A percentile compares a stretch with the other conserved stretches of the same genome.
These are phyloP conservation scores for Stegostoma tigrinum DNA, from an alignment of 2,113 vertebrate genomes.

Conservation along the genomic window DNA sequence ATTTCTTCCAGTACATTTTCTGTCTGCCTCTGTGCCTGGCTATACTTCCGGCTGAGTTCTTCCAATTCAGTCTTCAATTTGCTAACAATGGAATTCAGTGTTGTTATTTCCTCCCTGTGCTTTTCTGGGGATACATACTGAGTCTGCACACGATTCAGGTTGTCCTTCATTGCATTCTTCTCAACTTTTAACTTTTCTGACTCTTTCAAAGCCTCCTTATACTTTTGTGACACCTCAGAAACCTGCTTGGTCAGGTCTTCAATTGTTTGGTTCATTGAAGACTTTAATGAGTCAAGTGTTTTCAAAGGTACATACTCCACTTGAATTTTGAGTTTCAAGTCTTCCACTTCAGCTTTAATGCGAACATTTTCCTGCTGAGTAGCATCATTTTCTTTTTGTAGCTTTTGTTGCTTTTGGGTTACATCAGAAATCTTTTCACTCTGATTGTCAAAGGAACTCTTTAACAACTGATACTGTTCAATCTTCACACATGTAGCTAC, in stretches of 20 bases:
- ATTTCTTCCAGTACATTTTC: slow-evolving; percentile 58
- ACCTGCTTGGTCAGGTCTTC: slow-evolving; percentile 75
- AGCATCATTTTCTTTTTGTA: slow-evolving; percentile 72
- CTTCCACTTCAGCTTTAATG: slow-evolving; percentile 71
- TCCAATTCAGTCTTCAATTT: slow-evolving; percentile 62
- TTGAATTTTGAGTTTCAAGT: slow-evolving; percentile 66
- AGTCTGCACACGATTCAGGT: slow-evolving; percentile 54
- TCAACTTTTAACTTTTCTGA: slow-evolving; percentile 64
- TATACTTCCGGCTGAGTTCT: slow-evolving; percentile 54
- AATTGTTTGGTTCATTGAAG: slow-evolving; percentile 55
- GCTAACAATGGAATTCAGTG: slow-evolving; percentile 53
- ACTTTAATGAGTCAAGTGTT: slow-evolving; percentile 69
- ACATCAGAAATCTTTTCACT: slow-evolving; percentile 60
- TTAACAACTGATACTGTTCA: slow-evolving; percentile 66
- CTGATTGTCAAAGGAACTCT: slow-evolving; percentile 61
- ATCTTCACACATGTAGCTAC: slow-evolving; percentile 38
- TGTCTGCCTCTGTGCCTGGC: slow-evolving; percentile 57
- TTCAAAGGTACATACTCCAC: slow-evolving; percentile 67
- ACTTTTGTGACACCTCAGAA: slow-evolving; percentile 64
- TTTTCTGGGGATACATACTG: slow-evolving; percentile 57
- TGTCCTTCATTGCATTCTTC: slow-evolving; percentile 58
- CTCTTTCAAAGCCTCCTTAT: slow-evolving; percentile 64
- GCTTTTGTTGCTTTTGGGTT: slow-evolving; percentile 62
- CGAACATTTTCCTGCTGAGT: slow-evolving; percentile 60
- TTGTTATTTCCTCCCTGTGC: slow-evolving; percentile 57